Base-by-base conservation (phyloP, 1,140 invertebrate genomes). In the Popillia japonica region DNA sequence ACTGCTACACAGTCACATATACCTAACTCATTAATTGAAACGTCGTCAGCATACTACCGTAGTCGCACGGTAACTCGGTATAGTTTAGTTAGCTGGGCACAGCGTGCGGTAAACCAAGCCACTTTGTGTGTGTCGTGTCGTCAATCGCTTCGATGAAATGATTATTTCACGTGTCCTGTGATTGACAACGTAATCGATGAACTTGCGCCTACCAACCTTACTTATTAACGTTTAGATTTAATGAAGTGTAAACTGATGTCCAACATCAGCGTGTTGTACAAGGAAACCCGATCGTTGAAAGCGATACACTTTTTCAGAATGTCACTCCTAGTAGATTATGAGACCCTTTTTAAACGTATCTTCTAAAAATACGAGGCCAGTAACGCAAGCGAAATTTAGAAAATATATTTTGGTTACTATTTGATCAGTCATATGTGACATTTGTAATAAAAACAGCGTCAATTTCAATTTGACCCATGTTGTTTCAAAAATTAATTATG, bases 101-200 rank as follows among this genome's bases (percentile, higher is more conserved):
- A 34, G 61, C 22, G 61, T 68, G 61, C 20, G 61, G 22, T 22
- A 20, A 68, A 34, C 27, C 27, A 8, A 34, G 20, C 20, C n/a
- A 68, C 61, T 68, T 68, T 68, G 61, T 34, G 61, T 11, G 8
- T 68, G 61, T 10, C 20, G 20, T 34, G 27, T 34, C 27, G 27
- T 34, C 27, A 34, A 4, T 20, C 61, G 22, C 22, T 8, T 20
- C 61, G 61, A 27, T 68, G 22, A 68, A 68, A 68, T 68, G 61
- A 68, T 68, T 68, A 68, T 68, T 68, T 68, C n/a, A 68, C 61
- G 61, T 68, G 61, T 68, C 61, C 20, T 68, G 61, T 27, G 61
- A 68, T 68, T 68, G 61, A 68, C 20, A 68, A 68, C 27, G 61
- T 68, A 68, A 68, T 68, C 61, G 20, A 68, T 68, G 17, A 68